A percentile compares a stretch with the other conserved stretches of the same genome.
phyloP scores from a whole-genome alignment of 2,797 vertebrate species.

The Mormyrops boulengeri region DNA sequence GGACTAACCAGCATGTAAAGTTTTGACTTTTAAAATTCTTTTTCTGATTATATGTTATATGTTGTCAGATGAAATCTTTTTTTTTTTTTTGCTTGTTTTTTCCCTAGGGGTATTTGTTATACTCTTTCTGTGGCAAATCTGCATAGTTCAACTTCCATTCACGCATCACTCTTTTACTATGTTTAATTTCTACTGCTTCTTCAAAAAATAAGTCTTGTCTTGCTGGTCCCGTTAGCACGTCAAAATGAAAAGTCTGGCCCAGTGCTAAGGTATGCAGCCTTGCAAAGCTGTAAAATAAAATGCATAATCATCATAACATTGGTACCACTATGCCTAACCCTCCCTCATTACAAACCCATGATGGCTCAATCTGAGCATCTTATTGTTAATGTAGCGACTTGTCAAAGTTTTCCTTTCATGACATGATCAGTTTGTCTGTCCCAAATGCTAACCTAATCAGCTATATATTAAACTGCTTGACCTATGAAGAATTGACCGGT shows the following conservation, averaged over 20 bases:
- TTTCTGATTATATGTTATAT: constrained; percentile 29
- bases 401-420: background rate
- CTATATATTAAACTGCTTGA: constrained; percentile 31
- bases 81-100: background rate
- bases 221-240: background rate
- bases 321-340: background rate
- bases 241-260: background rate
- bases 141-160: constrained; percentile 59
- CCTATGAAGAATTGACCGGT: constrained; percentile 38
- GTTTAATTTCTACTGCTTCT: constrained; percentile 21
- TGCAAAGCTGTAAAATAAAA: background rate
- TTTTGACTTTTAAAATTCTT: constrained; percentile 25
- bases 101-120: background rate
- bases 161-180: constrained; percentile 34
- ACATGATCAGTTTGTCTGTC: background rate
- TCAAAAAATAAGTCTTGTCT: background rate
- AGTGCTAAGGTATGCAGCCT: background rate
- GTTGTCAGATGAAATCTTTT: constrained; percentile 14
- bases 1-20: constrained; percentile 28
- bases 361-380: constrained; percentile 23
- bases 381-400: background rate
- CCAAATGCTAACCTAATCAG: constrained; percentile 16
- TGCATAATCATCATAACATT: background rate
- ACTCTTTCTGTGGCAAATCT: constrained; percentile 48
- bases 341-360: constrained; percentile 23